Conservation (phyloP, 2,888 invertebrate genomes). For the Morpho achilles region DNA sequence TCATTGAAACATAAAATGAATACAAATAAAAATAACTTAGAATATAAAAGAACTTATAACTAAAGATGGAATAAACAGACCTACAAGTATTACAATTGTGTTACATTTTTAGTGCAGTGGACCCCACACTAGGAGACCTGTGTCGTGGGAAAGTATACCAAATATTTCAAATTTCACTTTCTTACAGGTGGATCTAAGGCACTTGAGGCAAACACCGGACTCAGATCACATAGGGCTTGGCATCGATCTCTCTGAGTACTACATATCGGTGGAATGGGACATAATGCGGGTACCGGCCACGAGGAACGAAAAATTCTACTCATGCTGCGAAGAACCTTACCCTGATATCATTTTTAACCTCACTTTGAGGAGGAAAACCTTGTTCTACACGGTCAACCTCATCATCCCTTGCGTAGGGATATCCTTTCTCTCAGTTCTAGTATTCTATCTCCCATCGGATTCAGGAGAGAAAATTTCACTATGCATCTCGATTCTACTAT, state of each 20-base stretch:
- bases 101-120: too few relatives aligned
- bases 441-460: conserved; percentile 98
- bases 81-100: too few relatives aligned
- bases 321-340: conserved; percentile 98
- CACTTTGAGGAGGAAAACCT: conserved; percentile 94
- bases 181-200: conserved; percentile 90
- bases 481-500: conserved; percentile 95
- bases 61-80: too few relatives aligned
- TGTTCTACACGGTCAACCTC: conserved; percentile 98
- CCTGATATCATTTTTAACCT: conserved; percentile 99
- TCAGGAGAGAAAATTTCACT: conserved; percentile 98
- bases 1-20: too few relatives aligned
- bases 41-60: too few relatives aligned
- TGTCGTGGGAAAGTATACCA: too few relatives aligned
- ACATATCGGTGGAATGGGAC: conserved; percentile 99
- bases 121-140: too few relatives aligned
- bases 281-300: conserved; percentile 95
- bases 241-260: conserved; percentile 95
- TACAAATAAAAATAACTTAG: too few relatives aligned
- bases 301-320: conserved; percentile 95
- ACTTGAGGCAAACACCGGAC: conserved; percentile 91
- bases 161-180: neutral
- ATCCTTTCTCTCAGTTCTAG: conserved; percentile 96
- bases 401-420: conserved; percentile 98
- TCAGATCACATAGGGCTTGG: conserved; percentile 93